These are phyloP conservation scores for Myotis yumanensis DNA, from an alignment of 2,113 vertebrate genomes.

Conservation along the genomic window DNA sequence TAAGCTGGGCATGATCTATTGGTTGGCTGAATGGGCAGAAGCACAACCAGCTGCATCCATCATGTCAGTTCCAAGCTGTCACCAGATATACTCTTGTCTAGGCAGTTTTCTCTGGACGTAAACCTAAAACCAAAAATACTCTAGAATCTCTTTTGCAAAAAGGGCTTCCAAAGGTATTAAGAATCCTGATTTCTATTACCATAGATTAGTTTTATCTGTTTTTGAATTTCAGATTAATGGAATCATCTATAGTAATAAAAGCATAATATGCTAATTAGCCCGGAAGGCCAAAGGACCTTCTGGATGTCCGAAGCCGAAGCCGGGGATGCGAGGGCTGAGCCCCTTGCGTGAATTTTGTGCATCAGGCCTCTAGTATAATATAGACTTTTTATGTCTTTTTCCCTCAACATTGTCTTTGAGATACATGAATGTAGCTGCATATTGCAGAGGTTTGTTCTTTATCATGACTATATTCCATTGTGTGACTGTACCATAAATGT, in stretches of 20 bases:
- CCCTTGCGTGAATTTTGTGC: no score
- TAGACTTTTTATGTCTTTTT: neutral
- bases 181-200: neutral
- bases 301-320: no score
- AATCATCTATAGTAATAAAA: neutral
- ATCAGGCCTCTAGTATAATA: neutral
- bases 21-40: neutral
- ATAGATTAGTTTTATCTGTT: neutral
- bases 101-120: neutral
- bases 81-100: neutral
- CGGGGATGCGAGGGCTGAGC: no score
- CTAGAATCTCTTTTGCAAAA: slow-evolving; percentile 1
- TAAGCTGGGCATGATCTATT: neutral
- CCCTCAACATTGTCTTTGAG: slow-evolving; percentile 2
- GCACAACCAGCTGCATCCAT: neutral
- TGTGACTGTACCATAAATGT: neutral
- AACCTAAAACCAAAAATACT: neutral
- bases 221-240: slow-evolving; percentile 16
- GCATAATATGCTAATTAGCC: no score
- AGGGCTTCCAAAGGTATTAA: neutral
- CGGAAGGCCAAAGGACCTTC: no score
- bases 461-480: neutral
- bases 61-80: neutral
- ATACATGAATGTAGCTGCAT: neutral
- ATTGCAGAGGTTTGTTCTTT: slow-evolving; percentile 6